A percentile compares a stretch with the other conserved stretches of the same genome.
phyloP scores from a whole-genome alignment of 35 echinoderm and acorn worm genomes.

The Stichopus chloronotus region DNA sequence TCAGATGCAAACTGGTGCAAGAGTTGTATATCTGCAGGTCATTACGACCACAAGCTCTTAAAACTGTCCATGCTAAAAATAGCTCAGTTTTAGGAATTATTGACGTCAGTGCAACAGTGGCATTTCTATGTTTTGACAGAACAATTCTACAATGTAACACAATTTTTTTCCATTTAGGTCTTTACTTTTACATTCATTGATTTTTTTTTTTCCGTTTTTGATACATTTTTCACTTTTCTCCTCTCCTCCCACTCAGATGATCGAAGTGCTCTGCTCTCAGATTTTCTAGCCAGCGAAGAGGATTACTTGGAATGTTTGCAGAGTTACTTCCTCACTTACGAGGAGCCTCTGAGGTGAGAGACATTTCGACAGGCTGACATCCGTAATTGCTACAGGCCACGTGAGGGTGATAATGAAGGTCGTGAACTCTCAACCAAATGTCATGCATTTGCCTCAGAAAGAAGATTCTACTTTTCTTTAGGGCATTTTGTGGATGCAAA shows the following conservation, averaged over 20 bases:
- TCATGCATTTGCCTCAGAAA: neutral
- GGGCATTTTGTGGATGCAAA: neutral
- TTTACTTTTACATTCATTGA: too few species aligned
- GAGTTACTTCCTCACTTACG: conserved; percentile 65
- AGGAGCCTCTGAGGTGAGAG: conserved; percentile 51
- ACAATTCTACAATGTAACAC: too few species aligned
- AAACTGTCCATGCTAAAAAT: too few species aligned
- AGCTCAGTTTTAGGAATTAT: too few species aligned
- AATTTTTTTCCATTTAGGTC: too few species aligned
- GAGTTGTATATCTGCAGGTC: too few species aligned
- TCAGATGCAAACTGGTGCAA: too few species aligned
- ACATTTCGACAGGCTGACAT: neutral
- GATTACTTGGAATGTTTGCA: conserved; percentile 70
- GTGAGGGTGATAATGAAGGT: neutral
- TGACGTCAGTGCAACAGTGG: too few species aligned
- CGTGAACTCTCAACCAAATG: neutral
- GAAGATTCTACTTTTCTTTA: neutral
- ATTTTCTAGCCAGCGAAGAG: conserved; percentile 56
- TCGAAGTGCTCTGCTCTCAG: conserved; percentile 39
- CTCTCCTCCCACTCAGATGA: conserved; percentile 29
- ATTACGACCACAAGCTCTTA: too few species aligned
- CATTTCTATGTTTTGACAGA: too few species aligned
- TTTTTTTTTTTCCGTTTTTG: too few species aligned
- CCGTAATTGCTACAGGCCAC: neutral
- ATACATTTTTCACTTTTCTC: too few species aligned